Evolutionary conservation across 1,140 invertebrate species (phyloP), one percentile per base, ranked within the genome.

Genomic region (Trinorchestia longiramus): DNA sequence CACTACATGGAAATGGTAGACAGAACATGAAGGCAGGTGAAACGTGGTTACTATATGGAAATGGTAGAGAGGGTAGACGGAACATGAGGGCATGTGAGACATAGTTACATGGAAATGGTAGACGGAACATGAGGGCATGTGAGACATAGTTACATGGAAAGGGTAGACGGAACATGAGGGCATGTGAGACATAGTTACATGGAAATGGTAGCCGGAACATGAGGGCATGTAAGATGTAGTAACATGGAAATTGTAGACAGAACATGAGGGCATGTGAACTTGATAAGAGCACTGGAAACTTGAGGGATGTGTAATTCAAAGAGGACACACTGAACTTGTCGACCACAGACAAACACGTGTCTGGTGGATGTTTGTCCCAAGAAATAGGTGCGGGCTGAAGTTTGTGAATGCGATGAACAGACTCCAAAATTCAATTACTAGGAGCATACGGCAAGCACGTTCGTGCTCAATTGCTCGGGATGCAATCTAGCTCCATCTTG

Each of bases 401-500:
- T 77, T 77, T 3, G 62, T 77, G 62, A 77, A 77, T 77, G 28
- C 62, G 28, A 77, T 77, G 62, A 19, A 19, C 62, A 77, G 62
- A 4, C 88, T 43, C n/a, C 43, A 90, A 90, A 45, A 94, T 94
- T 40, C 92, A 94, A 94, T 94, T 94, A 94, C 88, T 15, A 8
- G 43, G 19, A 43, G 92, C 92, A 94, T 45, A 47, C 43, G 43
- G 44, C 92, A 43, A 94, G 44, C 92, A 94, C 92, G 92, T 94
- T 45, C 92, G 43, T 43, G 43, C 92, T 45, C 43, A 45, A 94
- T 94, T 94, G 92, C 92, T 45, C 40, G 43, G 92, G 43, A 45
- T 94, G 92, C 92, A 94, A 94, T 94, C 92, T 94, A n/a, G 92
- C 44, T 94, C 44, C 92, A 45, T 45, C 44, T 94, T 94, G 44